Conservation (phyloP, 92 coral and sea anemone species). For the Epizoanthus fatuus region DNA sequence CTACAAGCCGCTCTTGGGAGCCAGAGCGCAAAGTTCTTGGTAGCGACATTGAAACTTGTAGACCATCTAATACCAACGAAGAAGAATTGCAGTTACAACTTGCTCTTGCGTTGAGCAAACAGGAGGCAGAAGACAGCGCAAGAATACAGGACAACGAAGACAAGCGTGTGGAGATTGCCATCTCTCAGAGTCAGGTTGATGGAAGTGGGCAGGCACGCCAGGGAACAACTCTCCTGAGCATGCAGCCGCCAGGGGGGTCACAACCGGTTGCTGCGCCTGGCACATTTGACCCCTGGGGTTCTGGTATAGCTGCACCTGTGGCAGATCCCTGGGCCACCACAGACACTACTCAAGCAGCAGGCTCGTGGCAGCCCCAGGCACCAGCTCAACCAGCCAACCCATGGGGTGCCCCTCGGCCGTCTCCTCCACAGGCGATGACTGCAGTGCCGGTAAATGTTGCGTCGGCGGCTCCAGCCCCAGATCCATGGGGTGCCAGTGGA, state of each 20-base stretch:
- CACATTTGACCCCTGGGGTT: conserved; percentile 87
- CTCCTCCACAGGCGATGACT: conserved; percentile 55
- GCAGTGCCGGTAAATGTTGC: not conserved
- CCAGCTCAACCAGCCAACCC: conserved; percentile 73
- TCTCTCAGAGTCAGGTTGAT: conserved; percentile 78
- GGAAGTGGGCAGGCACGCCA: conserved; percentile 45
- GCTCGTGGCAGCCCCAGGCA: conserved; percentile 85
- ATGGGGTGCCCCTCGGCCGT: conserved; percentile 73
- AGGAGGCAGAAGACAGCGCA: conserved; percentile 94
- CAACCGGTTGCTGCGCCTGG: conserved; percentile 38
- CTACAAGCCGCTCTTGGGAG: conserved; percentile 99
- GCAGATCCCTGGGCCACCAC: conserved; percentile 36
- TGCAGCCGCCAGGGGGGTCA: conserved; percentile 64
- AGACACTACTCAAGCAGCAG: conserved; percentile 56
- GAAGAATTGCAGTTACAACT: conserved; percentile 97
- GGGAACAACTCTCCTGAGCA: conserved; percentile 49
- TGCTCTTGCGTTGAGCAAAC: conserved; percentile 97
- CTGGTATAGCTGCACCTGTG: conserved; percentile 13
- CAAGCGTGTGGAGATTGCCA: conserved; percentile 88
- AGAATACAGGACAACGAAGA: conserved; percentile 79
- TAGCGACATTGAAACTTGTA: conserved; percentile 90
- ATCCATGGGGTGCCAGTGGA: conserved; percentile 44
- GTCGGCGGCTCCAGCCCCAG: conserved; percentile 55
- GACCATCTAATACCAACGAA: conserved; percentile 96
- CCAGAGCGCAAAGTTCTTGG: conserved; percentile 90